phyloP scores from a whole-genome alignment of 92 coral and sea anemone genomes.

The Chrysogorgia sp. region DNA sequence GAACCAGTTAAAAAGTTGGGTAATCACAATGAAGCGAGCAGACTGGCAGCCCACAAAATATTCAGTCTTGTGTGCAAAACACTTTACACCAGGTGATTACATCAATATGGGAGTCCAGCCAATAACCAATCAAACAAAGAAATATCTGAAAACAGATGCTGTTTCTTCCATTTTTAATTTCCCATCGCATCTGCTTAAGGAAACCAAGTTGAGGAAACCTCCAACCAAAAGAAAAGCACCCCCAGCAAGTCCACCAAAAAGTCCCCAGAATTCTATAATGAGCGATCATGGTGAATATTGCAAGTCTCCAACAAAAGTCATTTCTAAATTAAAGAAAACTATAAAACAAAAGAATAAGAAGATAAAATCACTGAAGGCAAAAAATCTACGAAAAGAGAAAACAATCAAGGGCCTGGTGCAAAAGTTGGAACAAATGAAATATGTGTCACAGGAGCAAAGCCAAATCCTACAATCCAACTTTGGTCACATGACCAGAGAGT shows the following conservation, averaged over 20 bases:
- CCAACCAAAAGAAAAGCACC: background rate
- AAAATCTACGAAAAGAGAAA: background rate
- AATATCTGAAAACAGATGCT: slow-evolving; percentile 13
- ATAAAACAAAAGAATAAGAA: background rate
- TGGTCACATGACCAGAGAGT: too few relatives aligned
- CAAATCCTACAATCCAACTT: slow-evolving; percentile 1
- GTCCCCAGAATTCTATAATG: background rate
- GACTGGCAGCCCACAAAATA: slow-evolving; percentile 25
- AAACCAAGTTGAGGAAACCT: background rate
- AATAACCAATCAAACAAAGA: background rate
- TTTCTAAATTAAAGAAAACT: slow-evolving; percentile 1
- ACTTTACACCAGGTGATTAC: slow-evolving; percentile 23
- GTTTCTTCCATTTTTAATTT: background rate
- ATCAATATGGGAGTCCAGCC: background rate
- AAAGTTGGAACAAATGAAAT: background rate
- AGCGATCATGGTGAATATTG: background rate
- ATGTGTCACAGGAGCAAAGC: background rate
- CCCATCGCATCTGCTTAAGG: background rate
- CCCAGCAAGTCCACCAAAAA: background rate
- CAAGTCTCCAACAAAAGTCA: background rate
- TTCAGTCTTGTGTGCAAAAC: slow-evolving; percentile 20
- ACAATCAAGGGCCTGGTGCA: too few relatives aligned
- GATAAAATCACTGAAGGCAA: background rate
- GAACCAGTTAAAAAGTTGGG: slow-evolving; percentile 11
- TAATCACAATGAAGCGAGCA: slow-evolving; percentile 13